Evolutionary conservation across 2,113 vertebrate genomes (phyloP), one percentile per base, ranked within the genome.

Genomic region (Clupea harengus): DNA sequence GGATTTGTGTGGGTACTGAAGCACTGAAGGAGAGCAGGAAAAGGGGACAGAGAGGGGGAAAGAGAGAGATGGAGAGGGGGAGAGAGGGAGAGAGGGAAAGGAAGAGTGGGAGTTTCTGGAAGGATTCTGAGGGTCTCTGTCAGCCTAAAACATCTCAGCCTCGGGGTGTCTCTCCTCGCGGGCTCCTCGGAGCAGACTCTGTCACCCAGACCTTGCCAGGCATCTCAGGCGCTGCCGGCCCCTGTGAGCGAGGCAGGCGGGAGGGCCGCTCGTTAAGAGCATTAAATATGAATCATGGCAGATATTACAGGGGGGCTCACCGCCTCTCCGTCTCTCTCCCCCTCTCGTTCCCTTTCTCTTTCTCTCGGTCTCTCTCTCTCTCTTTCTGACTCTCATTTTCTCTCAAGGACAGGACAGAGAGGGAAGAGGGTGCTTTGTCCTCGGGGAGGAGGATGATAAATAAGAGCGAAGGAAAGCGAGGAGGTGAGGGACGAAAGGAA

Each of bases 281-380:
- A 90, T 91, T 89, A 88, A 89, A 91, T 87, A 87, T 87, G 87
- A 88, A 91, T 90, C 49, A 82, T 81, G 86, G 72, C 60, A 78
- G 85, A 81, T 85, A 84, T 87, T n/a, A 83, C 7, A 75, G 57
- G 9, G 47, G 81, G 45, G 17, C 82, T 60, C 6, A 11, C 46
- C 52, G 45, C 18, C 64, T 75, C 67, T 32, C 11, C 39, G 11
- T 78, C 72, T 44, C 72, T 32, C 64, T 78, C 72, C 17, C 72
- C 39, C 72, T 39, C 72, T 75, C 67, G 1, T 15, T 39, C 2
- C 39, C 39, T 39, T 39, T 39, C 39, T 39, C 39, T 39, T 10
- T 75, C 67, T 75, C 8, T 75, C 67, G 18, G 8, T 32, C 60
- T 0, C 6, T 64, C 22, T 25, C 60, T 64, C 60, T 22, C 22